Evolutionary conservation across 2,888 invertebrate species (phyloP), one percentile per base, ranked within the genome.

Genomic region (Pseudoips prasinana): DNA sequence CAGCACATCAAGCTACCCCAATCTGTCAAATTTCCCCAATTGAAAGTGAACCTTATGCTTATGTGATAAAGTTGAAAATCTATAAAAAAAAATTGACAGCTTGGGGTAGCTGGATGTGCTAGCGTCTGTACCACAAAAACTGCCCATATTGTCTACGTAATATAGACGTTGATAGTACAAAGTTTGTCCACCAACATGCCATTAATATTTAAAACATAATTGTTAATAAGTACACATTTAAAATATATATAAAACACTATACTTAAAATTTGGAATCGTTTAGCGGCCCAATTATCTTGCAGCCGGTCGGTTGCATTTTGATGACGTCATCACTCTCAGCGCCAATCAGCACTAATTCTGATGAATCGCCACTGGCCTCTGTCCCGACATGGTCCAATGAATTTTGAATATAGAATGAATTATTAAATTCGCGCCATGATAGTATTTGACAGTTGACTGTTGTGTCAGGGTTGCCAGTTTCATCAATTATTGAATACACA

Each of bases 321-420:
- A 14, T 81, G 79, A 80, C 79, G 71, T 83, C 82, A 84, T 83
- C 77, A 70, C 69, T 70, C 69, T 65, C 60, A 60, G 65, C 57
- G 58, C 73, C 78, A 79, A 79, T 80, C 78, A 74, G 67, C 68
- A 58, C 74, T 81, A 81, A 84, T 82, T 76, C 76, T 74, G 80
- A 80, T 75, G 78, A 79, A 80, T 80, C 58, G 68, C 59, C 64
- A 49, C 52, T 62, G 51, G 60, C 52, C 47, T 53, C 49, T 46
- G 60, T 20, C 41, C 39, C 17, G 33, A 37, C 60, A 68, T 58
- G 65, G 54, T 31, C 39, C 57, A 52, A 47, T 65, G 66, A 55
- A 71, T 68, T 72, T 61, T 61, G 67, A 58, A 69, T 64, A 59
- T 62, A 52, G 58, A 60, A 58, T 65, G 58, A 64, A 69, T 66